A percentile compares a stretch with the other conserved stretches of the same genome.
phyloP scores from a whole-genome alignment of 2,888 invertebrate genomes.

The Pseudoips prasinana region DNA sequence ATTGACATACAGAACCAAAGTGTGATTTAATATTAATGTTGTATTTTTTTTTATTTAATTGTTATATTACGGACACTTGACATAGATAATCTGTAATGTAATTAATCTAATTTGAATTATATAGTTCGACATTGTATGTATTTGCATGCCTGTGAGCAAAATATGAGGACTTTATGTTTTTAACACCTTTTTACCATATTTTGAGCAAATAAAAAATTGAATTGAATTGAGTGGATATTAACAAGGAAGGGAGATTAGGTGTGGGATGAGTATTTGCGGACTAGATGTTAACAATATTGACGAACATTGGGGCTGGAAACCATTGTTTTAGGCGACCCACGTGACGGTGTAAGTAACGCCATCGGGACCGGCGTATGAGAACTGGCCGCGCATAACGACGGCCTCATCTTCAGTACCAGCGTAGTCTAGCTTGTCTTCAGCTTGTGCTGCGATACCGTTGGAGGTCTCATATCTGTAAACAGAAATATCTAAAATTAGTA shows the following conservation, averaged over 20 bases:
- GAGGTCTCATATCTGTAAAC: constrained; percentile 55
- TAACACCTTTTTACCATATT: no score
- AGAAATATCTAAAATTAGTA: no score
- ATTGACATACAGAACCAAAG: no score
- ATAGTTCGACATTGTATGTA: no score
- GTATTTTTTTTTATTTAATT: no score
- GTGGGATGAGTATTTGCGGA: constrained; percentile 59
- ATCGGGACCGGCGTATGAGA: constrained; percentile 64
- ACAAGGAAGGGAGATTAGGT: constrained; percentile 34
- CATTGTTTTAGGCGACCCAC: constrained; percentile 78
- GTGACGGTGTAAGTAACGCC: constrained; percentile 67
- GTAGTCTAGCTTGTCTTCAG: constrained; percentile 45
- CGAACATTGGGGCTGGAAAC: constrained; percentile 72
- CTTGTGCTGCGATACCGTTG: constrained; percentile 47
- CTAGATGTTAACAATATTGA: constrained; percentile 45
- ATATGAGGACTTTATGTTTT: no score
- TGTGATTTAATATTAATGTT: no score
- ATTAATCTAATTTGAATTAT: no score
- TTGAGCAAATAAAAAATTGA: no score
- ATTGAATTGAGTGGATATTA: constrained; percentile 47
- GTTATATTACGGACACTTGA: no score
- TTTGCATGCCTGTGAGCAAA: no score
- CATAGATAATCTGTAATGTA: no score
- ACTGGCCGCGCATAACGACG: constrained; percentile 51
- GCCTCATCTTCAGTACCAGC: constrained; percentile 53